Evolutionary conservation across 2,113 vertebrate genomes (phyloP).

Genomic region (Athene noctua): DNA sequence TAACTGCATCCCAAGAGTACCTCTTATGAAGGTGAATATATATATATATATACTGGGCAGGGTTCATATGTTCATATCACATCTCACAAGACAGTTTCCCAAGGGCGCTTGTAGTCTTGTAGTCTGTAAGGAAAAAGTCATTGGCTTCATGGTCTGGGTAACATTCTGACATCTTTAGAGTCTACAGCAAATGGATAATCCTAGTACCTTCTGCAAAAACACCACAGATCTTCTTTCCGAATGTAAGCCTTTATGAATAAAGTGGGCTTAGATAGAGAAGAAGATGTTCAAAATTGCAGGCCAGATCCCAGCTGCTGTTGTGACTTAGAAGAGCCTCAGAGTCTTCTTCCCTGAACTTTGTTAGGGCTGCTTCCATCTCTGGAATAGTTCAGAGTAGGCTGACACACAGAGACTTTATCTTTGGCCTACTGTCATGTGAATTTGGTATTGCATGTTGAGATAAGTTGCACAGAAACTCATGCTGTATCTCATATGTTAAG

Average conservation of each 20-base stretch:
- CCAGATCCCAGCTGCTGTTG: neutral
- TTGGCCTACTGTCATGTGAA: neutral
- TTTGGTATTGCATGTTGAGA: neutral
- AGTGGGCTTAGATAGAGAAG: neutral
- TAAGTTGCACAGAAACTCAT: neutral
- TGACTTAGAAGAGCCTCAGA: neutral
- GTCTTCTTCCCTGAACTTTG: neutral
- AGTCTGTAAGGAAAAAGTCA: neutral
- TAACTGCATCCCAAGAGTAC: neutral
- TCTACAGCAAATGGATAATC: neutral
- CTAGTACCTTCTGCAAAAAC: neutral
- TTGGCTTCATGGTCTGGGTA: neutral
- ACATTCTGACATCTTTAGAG: neutral
- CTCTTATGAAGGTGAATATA: neutral
- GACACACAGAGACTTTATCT: neutral
- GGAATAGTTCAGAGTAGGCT: neutral
- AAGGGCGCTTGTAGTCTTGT: fast-evolving
- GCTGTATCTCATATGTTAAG: neutral
- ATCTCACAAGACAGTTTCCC: neutral
- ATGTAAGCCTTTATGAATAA: neutral
- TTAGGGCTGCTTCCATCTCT: neutral
- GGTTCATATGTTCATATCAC: neutral
- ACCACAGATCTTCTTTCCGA: neutral
- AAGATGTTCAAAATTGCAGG: neutral
- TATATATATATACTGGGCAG: fast-evolving